Percentiles rank a stretch among this genome's conserved stretches.
Conservation (phyloP, 2,113 vertebrate species). For the Synodontis membranacea region DNA sequence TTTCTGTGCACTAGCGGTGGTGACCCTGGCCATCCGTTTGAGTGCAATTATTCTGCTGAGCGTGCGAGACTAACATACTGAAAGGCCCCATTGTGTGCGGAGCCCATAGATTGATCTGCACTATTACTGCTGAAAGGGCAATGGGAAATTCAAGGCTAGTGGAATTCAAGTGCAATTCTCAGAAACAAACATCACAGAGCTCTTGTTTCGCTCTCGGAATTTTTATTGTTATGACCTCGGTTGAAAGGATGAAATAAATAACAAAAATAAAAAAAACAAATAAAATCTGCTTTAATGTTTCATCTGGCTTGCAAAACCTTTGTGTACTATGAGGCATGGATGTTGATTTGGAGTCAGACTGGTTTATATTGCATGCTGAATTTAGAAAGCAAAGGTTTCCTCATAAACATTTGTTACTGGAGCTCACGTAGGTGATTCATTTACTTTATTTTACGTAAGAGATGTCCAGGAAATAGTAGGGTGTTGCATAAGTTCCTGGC, state of each 20-base stretch:
- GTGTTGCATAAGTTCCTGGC: no score
- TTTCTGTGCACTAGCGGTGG: constrained; percentile 71
- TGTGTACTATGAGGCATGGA: not conserved
- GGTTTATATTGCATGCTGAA: not conserved
- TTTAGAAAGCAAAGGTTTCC: not conserved
- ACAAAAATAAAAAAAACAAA: no score
- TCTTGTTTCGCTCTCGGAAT: not conserved
- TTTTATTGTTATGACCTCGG: constrained; percentile 31
- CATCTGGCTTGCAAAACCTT: not conserved
- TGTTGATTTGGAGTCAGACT: not conserved
- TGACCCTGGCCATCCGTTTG: constrained; percentile 71
- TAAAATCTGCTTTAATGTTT: not conserved
- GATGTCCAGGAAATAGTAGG: not conserved
- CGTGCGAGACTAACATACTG: constrained; percentile 62
- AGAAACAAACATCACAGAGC: constrained; percentile 35
- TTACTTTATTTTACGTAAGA: not conserved
- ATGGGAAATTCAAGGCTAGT: constrained; percentile 48
- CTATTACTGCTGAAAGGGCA: constrained; percentile 48
- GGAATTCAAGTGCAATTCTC: constrained; percentile 29
- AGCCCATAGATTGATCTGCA: constrained; percentile 66
- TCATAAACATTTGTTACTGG: not conserved
- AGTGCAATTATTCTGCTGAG: constrained; percentile 70
- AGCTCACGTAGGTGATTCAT: not conserved
- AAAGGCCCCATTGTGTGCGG: constrained; percentile 74
- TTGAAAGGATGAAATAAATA: not conserved